Evolutionary conservation across 2,113 vertebrate genomes (phyloP).

Genomic region (Pachycephala philippinensis): DNA sequence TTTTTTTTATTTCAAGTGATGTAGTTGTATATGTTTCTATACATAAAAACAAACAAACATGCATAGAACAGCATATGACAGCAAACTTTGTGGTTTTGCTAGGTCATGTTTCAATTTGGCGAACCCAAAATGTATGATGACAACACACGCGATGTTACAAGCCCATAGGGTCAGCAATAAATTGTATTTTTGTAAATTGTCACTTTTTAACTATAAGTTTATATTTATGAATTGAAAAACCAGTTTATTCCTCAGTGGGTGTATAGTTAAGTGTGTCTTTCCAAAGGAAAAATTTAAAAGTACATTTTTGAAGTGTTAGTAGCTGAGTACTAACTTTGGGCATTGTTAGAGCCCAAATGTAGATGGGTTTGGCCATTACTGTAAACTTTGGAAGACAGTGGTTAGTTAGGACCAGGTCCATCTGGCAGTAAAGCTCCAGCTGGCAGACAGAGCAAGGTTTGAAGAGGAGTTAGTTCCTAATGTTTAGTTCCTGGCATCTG

Average conservation of each 20-base stretch:
- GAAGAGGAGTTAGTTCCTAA: not conserved
- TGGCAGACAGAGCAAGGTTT: not conserved
- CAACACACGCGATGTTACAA: not conserved
- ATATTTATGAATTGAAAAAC: slow-evolving; percentile 40
- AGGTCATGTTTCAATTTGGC: slow-evolving; percentile 1
- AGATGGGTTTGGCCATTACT: not conserved
- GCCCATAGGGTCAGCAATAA: slow-evolving; percentile 61
- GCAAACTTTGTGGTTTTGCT: slow-evolving; percentile 70
- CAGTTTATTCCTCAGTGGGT: slow-evolving; percentile 45
- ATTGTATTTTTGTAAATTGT: slow-evolving; percentile 70
- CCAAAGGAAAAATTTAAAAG: slow-evolving; percentile 55
- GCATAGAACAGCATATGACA: not conserved
- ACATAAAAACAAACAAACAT: not conserved
- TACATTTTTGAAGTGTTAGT: not conserved
- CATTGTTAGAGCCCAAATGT: not conserved
- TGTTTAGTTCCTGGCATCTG: not conserved
- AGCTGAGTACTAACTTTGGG: not conserved
- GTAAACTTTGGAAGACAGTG: not conserved
- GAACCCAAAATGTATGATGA: not conserved
- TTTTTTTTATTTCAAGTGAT: not conserved
- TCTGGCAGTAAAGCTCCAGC: not conserved
- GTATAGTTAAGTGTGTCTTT: slow-evolving; percentile 52
- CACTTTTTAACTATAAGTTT: slow-evolving; percentile 59
- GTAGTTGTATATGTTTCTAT: not conserved
- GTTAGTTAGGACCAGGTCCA: not conserved